A percentile compares a stretch with the other conserved stretches of the same genome.
These are phyloP conservation scores for Tipula unca DNA, from an alignment of 2,888 invertebrate species.

Conservation along the genomic window DNA sequence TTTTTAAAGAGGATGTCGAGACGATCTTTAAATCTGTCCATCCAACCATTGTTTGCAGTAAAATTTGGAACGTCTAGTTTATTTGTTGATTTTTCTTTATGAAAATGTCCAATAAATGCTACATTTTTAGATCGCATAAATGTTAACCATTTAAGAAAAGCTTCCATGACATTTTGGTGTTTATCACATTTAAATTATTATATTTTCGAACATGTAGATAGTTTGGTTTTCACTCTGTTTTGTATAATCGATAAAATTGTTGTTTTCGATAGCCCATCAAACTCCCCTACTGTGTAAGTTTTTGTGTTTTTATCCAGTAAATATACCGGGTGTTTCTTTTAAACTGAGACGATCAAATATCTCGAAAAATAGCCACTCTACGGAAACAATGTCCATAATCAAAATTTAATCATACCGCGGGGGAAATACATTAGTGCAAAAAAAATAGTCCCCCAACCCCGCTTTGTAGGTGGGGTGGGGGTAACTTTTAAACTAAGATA, in stretches of 20 bases:
- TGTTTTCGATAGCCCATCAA: not conserved
- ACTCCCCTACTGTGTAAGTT: not conserved
- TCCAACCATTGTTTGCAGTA: not conserved
- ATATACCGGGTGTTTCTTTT: no score
- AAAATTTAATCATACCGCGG: no score
- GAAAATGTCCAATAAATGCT: not conserved
- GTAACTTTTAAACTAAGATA: no score
- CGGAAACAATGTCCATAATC: no score
- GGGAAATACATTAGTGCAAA: no score
- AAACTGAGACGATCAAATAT: no score
- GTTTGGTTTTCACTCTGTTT: not conserved
- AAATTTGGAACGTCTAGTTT: not conserved
- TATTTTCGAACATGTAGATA: not conserved
- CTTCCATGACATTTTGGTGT: no score
- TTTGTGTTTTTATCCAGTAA: not conserved
- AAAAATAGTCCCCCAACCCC: no score
- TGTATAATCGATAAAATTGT: not conserved
- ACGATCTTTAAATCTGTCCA: not conserved
- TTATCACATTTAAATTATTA: not conserved
- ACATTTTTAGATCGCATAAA: not conserved
- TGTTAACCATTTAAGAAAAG: no score
- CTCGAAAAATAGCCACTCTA: no score
- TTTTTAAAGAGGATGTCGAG: not conserved
- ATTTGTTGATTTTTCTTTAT: not conserved
- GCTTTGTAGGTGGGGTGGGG: no score